A percentile compares a stretch with the other conserved stretches of the same genome.
phyloP scores from a whole-genome alignment of 2,888 invertebrate genomes.

The Brassicogethes aeneus region DNA sequence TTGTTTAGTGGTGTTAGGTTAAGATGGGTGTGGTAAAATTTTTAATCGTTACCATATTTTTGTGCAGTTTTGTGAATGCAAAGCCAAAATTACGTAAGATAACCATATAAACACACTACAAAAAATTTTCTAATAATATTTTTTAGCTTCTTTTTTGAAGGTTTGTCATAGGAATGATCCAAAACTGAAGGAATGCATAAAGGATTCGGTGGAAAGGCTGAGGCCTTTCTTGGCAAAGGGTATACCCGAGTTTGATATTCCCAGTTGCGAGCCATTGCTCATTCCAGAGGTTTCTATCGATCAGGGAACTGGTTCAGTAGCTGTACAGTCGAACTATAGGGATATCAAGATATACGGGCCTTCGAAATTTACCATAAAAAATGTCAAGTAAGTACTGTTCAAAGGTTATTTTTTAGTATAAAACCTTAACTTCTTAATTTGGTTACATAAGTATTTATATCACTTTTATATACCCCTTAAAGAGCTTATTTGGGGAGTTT shows the following conservation, averaged over 20 bases:
- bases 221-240: conserved; percentile 51
- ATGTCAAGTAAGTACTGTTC: conserved; percentile 49
- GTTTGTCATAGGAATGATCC: conserved; percentile 57
- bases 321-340: conserved; percentile 51
- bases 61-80: not conserved
- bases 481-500: too few relatives aligned
- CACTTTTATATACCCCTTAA: too few relatives aligned
- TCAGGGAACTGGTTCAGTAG: conserved; percentile 53
- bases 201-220: conserved; percentile 51
- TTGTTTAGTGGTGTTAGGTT: too few relatives aligned
- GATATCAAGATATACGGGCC: conserved; percentile 53
- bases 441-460: too few relatives aligned
- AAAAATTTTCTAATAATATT: conserved; percentile 1
- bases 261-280: conserved; percentile 54
- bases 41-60: too few relatives aligned
- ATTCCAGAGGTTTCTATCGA: conserved; percentile 53
- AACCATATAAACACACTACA: conserved; percentile 1
- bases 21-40: too few relatives aligned
- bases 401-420: not conserved
- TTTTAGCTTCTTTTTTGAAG: conserved; percentile 56
- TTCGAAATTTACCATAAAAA: conserved; percentile 49
- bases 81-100: not conserved
- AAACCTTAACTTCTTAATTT: not conserved
- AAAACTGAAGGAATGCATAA: conserved; percentile 54
- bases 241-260: conserved; percentile 52